Evolutionary conservation across 2,113 vertebrate species (phyloP), one percentile per base, ranked within the genome.

Genomic region (Sinocyclocheilus anshuiensis): DNA sequence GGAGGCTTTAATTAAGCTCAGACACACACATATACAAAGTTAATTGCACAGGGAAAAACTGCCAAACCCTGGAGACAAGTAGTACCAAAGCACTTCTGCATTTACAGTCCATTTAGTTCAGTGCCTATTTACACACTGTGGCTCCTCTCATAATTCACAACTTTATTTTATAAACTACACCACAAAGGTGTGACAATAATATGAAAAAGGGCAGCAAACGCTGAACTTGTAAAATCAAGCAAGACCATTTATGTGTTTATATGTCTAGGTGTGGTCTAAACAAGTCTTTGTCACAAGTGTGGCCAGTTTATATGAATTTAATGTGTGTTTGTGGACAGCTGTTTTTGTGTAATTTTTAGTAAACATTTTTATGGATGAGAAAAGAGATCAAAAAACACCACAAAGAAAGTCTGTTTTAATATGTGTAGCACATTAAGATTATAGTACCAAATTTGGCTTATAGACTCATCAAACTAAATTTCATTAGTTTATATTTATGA

Each of bases 201-300:
- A 74, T 15, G 10, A 63, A 69, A 77, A 65, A 24, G 85, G 39
- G 22, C 53, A 53, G 63, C 61, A 82, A 82, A 82, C 18, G 22
- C 8, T 13, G 22, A 29, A 36, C 79, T 45, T 57, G 57, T 59
- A 74, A 83, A 74, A 78, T 79, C 65, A 83, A 69, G 33, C 65
- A 76, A 33, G 74, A 33, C 80, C 61, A 75, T 83, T 81, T 57
- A 63, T 74, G 42, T 75, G 55, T 88, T 86, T 86, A 86, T 55
- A 65, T 65, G 59, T 69, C 55, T 88, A 22, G 63, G 5, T 36
- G 72, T 22, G 33, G 57, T 75, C 65, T 63, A 83, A 85, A 83
- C 36, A 77, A 50, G 42, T 55, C 15, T 79, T 86, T 65, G 9
- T 78, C 84, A 83, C 79, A 77, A 61, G 84, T 76, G 76, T 20